A percentile compares a stretch with the other conserved stretches of the same genome.
phyloP scores from a whole-genome alignment of 2,113 vertebrate species.

The Pluvialis apricaria region DNA sequence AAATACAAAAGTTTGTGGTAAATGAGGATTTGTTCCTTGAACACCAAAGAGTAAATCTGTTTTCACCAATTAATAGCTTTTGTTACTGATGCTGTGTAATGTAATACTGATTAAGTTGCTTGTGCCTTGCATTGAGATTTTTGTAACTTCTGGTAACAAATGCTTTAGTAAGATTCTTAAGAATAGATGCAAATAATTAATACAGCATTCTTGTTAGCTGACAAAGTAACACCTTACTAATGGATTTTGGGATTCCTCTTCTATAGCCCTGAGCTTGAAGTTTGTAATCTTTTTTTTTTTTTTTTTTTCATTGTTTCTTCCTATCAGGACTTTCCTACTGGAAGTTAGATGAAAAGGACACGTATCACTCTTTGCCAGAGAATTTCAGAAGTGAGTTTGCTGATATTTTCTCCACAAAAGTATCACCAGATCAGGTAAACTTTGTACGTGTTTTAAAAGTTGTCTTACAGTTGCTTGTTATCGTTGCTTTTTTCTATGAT shows the following conservation, averaged over 20 bases:
- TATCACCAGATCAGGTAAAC: conserved; percentile 73
- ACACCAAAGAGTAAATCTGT: not conserved
- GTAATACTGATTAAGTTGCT: not conserved
- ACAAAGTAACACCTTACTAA: not conserved
- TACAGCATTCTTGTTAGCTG: not conserved
- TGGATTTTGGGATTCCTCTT: not conserved
- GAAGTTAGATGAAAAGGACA: conserved; percentile 86
- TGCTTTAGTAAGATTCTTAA: not conserved
- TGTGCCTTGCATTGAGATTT: not conserved
- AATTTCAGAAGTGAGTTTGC: conserved; percentile 74
- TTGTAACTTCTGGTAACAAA: not conserved
- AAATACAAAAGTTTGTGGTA: not conserved
- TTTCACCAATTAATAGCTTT: not conserved
- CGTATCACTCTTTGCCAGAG: conserved; percentile 83
- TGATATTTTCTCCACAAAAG: conserved; percentile 63
- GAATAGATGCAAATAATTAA: not conserved
- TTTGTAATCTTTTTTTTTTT: not conserved
- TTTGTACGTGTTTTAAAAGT: not conserved
- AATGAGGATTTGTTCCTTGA: not conserved
- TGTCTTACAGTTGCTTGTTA: not conserved
- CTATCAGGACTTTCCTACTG: conserved; percentile 86
- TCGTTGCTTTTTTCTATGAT: not conserved
- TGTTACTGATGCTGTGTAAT: not conserved
- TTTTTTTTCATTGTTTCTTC: not conserved
- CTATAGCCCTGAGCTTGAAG: not conserved